Evolutionary conservation across 1,140 invertebrate species (phyloP), one percentile per base, ranked within the genome.

Genomic region (Stegodyphus dumicola): DNA sequence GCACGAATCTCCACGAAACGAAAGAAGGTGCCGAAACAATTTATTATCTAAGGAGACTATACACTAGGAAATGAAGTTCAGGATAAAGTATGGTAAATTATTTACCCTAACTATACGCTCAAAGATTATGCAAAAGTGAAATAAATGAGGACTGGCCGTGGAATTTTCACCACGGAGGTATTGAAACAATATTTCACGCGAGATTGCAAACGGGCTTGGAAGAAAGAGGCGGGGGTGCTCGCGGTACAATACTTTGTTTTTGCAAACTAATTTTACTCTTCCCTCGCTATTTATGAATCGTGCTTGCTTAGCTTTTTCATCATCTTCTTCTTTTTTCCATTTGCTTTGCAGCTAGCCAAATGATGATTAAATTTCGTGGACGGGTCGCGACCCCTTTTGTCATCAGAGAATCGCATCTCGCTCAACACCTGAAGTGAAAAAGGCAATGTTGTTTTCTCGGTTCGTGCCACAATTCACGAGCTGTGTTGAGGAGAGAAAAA

Each of bases 391-490:
- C 80, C 80, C 71, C 80, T 67, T 67, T 67, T 65, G 71, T 83
- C 80, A 83, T 83, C 80, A 66, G 80, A 33, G 56, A 9, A 15
- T 73, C 15, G 70, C 54, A 83, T 83, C 80, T 83, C 15, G 10
- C 2, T 67, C 53, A 73, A 83, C 70, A 75, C 71, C 80, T 67
- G 15, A 83, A 83, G 80, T 83, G 80, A 67, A 83, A 79, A 67
- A 7, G 65, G n/a, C 69, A 17, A 33, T 66, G 80, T 65, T 71
- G 60, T 71, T 52, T 74, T 53, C 49, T n/a, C 49, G 13, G 6
- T 80, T 83, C 80, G 80, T 83, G 80, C 80, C 66, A 83, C 80
- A 83, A 74, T 83, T 83, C 80, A 83, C 80, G 80, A 83, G 80
- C 75, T 83, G 33, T 66, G 80, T 75, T 74, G 15, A 53, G 71